Evolutionary conservation across 1,140 invertebrate genomes (phyloP).

Genomic region (Pogonomyrmex barbatus): DNA sequence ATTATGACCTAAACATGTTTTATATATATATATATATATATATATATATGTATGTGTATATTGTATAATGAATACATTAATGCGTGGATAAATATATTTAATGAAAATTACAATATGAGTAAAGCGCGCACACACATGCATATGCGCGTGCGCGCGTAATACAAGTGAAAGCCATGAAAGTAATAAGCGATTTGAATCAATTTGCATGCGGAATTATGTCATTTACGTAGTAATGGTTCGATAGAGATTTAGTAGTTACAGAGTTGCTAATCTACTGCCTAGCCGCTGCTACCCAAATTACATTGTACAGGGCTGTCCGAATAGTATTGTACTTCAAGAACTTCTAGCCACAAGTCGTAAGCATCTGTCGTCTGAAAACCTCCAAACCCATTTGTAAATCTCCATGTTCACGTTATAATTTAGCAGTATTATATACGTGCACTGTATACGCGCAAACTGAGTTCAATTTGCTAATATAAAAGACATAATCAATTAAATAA

Average conservation of each 20-base stretch:
- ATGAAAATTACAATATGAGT: neutral
- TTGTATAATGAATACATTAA: neutral
- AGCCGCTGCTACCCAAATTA: constrained; percentile 43
- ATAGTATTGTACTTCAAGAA: constrained; percentile 39
- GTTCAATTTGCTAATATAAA: neutral
- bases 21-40: neutral
- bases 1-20: neutral
- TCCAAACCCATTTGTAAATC: constrained; percentile 40
- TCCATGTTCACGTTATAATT: constrained; percentile 37
- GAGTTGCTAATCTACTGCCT: constrained; percentile 47
- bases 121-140: too few relatives aligned
- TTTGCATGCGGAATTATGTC: constrained; percentile 7
- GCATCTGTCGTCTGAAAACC: constrained; percentile 48
- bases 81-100: neutral
- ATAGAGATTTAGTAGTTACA: constrained; percentile 30
- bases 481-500: constrained; percentile 8
- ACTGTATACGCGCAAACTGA: neutral
- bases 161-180: neutral
- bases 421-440: neutral
- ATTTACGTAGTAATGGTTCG: constrained; percentile 20
- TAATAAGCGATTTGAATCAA: constrained; percentile 16
- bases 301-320: constrained; percentile 37
- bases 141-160: too few relatives aligned
- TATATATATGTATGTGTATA: neutral
- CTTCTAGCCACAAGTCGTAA: constrained; percentile 48